A percentile compares a stretch with the other conserved stretches of the same genome.
Evolutionary conservation across 2,888 invertebrate genomes (phyloP).

Genomic region (Vanessa cardui): DNA sequence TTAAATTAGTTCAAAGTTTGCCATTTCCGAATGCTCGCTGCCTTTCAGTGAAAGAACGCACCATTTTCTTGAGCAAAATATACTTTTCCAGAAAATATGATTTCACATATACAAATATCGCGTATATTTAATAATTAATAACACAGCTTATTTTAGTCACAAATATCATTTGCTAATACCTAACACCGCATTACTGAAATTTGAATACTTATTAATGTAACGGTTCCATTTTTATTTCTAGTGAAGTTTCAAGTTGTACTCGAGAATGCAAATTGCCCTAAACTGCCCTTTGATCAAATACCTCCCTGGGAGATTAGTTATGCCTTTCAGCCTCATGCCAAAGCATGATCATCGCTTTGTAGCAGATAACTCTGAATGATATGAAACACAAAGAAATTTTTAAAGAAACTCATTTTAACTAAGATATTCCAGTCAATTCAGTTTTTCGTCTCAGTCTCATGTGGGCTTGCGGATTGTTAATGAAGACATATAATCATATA

Average conservation of each 20-base stretch:
- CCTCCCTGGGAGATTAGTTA: conserved; percentile 31
- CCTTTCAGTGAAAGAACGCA: conserved; percentile 26
- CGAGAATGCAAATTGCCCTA: conserved; percentile 23
- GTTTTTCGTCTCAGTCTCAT: too few species aligned
- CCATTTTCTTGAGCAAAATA: conserved; percentile 20
- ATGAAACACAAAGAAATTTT: conserved; percentile 7
- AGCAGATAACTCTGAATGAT: not conserved
- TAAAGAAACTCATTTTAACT: not conserved
- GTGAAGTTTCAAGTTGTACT: conserved; percentile 12
- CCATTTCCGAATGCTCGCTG: conserved; percentile 53
- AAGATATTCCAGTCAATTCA: too few species aligned
- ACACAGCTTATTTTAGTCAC: not conserved
- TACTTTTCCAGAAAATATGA: conserved; percentile 12
- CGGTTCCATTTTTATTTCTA: not conserved
- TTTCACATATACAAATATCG: not conserved
- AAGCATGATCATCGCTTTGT: conserved; percentile 16
- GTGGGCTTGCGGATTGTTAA: too few species aligned
- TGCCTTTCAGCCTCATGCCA: conserved; percentile 21
- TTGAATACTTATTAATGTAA: too few species aligned
- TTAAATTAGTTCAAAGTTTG: conserved; percentile 69
- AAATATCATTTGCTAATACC: not conserved
- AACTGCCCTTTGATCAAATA: conserved; percentile 35
- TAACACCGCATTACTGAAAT: not conserved
- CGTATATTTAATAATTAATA: not conserved
- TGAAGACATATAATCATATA: too few species aligned